Conservation (phyloP, 2,113 vertebrate species). For the Polypterus bichir region DNA sequence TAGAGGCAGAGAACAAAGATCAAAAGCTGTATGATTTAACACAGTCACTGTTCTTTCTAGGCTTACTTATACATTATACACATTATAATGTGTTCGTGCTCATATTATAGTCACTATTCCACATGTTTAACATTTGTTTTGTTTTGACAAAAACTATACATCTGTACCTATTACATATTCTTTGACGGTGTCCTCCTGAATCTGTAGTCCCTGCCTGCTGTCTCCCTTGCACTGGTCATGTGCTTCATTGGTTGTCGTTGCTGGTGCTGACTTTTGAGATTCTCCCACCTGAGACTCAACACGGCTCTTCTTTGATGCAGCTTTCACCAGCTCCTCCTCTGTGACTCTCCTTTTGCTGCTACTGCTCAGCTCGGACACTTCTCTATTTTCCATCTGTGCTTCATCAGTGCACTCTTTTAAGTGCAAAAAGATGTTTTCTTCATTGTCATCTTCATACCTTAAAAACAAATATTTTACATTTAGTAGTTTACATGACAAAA, state of each 20-base stretch:
- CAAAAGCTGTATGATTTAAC: background rate
- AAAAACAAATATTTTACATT: slow-evolving; percentile 7
- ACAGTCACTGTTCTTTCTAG: no score
- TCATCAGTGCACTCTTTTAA: slow-evolving; percentile 30
- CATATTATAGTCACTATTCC: no score
- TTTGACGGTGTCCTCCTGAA: no score
- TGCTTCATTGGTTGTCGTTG: background rate
- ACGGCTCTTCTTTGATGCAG: slow-evolving; percentile 53
- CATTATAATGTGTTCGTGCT: no score
- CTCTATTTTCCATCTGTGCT: slow-evolving; percentile 19
- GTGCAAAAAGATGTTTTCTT: slow-evolving; percentile 19
- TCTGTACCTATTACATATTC: no score
- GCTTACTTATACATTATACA: no score
- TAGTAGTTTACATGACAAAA: no score
- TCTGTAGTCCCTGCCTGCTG: no score
- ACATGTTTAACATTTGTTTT: no score
- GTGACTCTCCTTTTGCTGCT: slow-evolving; percentile 42
- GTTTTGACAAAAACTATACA: no score
- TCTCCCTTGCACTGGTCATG: no score
- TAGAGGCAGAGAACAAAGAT: slow-evolving; percentile 18
- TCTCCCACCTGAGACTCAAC: slow-evolving; percentile 26
- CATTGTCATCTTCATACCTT: slow-evolving; percentile 35
- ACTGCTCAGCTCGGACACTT: slow-evolving; percentile 9
- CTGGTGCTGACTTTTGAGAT: slow-evolving; percentile 2
- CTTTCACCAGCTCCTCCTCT: slow-evolving; percentile 36